These are phyloP conservation scores for Telmatochromis sp. DNA, from an alignment of 2,113 vertebrate species.

Conservation along the genomic window DNA sequence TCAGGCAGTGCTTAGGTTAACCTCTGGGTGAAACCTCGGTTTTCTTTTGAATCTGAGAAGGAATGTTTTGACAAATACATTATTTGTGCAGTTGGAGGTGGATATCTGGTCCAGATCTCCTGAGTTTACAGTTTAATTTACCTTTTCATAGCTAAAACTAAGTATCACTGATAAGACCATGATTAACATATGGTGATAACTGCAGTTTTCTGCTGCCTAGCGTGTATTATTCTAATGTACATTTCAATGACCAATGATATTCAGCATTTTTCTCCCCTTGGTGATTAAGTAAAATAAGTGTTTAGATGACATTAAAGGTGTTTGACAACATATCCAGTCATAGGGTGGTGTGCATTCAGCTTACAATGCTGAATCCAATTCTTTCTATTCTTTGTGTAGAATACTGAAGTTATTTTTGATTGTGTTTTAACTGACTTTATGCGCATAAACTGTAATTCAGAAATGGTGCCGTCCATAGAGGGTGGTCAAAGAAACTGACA, in stretches of 20 bases:
- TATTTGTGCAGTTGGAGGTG: slow-evolving; percentile 5
- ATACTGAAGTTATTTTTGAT: background rate
- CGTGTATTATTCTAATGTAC: background rate
- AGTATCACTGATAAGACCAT: background rate
- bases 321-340: background rate
- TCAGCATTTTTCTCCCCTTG: background rate
- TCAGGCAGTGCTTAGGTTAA: slow-evolving; percentile 38
- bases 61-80: background rate
- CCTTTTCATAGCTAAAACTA: background rate
- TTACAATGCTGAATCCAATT: background rate
- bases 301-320: background rate
- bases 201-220: background rate
- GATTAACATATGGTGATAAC: background rate
- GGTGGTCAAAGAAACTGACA: background rate
- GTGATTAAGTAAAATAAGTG: background rate
- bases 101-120: background rate
- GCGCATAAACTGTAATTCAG: background rate
- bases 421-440: slow-evolving; percentile 20
- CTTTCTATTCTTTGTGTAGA: background rate
- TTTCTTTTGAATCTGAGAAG: background rate
- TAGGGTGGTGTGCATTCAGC: background rate
- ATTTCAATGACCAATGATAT: background rate
- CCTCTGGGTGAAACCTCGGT: background rate
- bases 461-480: background rate
- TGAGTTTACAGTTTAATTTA: background rate